Conservation (phyloP, 2,113 vertebrate genomes). For the Triplophysa rosa region DNA sequence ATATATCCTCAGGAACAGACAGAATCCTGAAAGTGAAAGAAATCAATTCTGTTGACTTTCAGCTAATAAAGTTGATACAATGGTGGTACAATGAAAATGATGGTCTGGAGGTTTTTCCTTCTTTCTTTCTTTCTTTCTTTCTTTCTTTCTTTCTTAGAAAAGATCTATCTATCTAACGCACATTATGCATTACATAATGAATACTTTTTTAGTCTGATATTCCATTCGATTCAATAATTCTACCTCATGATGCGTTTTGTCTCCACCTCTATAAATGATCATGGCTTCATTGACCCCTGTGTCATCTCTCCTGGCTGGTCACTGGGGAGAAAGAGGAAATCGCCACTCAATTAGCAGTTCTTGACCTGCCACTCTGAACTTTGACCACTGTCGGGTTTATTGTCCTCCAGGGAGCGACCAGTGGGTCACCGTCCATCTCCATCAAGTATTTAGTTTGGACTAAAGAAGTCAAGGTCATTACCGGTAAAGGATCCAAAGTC, state of each 20-base stretch:
- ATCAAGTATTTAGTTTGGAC: constrained; percentile 39
- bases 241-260: background rate
- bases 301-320: constrained; percentile 19
- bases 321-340: constrained; percentile 46
- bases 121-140: background rate
- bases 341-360: constrained; percentile 43
- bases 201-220: too few relatives aligned
- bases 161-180: background rate
- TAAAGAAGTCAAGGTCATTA: constrained; percentile 41
- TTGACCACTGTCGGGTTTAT: constrained; percentile 49
- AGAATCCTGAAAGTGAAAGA: background rate
- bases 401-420: constrained; percentile 46
- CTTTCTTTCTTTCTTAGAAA: background rate
- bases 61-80: background rate
- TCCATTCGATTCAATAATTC: background rate
- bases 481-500: background rate
- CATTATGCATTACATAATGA: background rate
- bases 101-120: background rate
- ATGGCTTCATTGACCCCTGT: constrained; percentile 30
- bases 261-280: background rate
- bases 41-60: constrained; percentile 1
- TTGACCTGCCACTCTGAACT: constrained; percentile 50
- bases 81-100: background rate
- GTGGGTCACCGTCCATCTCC: constrained; percentile 37
- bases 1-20: constrained; percentile 27